Evolutionary conservation across 2,113 vertebrate genomes (phyloP), one percentile per base, ranked within the genome.

Genomic region (Ceratotherium simum): DNA sequence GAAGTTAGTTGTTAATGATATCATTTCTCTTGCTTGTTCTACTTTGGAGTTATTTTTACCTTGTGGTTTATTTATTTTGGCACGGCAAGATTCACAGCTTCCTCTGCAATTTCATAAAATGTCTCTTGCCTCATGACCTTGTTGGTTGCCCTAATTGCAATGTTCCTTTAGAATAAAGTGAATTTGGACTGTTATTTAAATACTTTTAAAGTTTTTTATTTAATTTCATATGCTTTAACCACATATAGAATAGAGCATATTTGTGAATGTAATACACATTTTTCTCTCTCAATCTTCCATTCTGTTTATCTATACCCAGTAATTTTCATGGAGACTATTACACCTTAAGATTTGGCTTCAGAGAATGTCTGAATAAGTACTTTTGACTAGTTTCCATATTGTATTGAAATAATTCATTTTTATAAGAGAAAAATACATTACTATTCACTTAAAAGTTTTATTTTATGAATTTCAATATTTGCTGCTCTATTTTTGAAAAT

Each of bases 1-100:
- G 73, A 69, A 92, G 75, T 79, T 80, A 36, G 65, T 80, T 72
- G 31, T 85, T 95, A 97, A 93, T 95, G 81, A 93, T 46, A 92
- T 90, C 62, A 80, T 95, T 93, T 80, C n/a, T 95, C n/a, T 84
- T 91, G 36, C 33, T 94, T 96, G 96, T 82, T 97, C 95, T 96
- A 90, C 36, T 97, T 97, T 39, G 80, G 69, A 60, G 92, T 96
- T 97, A 97, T 98, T 97, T 98, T 96, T 97, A 81, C 83, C 86
- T 65, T 46, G 39, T 70, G 39, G 86, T 88, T 98, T 91, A 88
- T 96, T 97, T 96, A 96, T 96, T 97, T 95, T 98, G 93, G 97
- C 80, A 90, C 86, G 89, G 82, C 75, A 88, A 97, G 39, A 67
- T 70, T 97, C 95, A 96, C 83, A 98, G 86, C 90, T 97, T 97